Conservation (phyloP, 2,113 vertebrate genomes). For the Platycercus adscitus region DNA sequence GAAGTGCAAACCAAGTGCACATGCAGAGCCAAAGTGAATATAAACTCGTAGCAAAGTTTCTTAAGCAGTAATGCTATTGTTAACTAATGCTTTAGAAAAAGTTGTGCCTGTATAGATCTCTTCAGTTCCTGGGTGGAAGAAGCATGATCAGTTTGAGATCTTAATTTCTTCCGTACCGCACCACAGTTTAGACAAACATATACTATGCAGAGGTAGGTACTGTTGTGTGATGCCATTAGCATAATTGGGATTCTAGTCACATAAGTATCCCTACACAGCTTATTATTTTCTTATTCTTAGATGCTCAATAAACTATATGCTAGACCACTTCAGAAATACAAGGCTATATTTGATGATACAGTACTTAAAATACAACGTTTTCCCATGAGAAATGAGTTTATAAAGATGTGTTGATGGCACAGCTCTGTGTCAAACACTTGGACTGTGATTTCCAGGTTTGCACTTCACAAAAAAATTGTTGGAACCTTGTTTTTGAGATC, state of each 20-base stretch:
- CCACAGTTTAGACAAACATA: background rate
- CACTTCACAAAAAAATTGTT: background rate
- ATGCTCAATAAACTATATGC: background rate
- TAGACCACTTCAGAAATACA: background rate
- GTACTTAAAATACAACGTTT: background rate
- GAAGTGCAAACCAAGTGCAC: background rate
- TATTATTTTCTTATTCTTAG: background rate
- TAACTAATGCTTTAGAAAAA: background rate
- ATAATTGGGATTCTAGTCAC: background rate
- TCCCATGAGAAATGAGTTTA: background rate
- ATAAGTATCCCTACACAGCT: background rate
- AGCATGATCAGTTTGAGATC: background rate
- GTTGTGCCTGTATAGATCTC: background rate
- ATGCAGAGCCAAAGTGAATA: background rate
- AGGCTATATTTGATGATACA: background rate
- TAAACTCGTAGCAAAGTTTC: background rate
- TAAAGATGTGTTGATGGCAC: background rate
- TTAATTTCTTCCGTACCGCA: background rate
- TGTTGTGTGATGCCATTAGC: background rate
- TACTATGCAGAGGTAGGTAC: background rate
- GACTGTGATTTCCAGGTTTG: background rate
- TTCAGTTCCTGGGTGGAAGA: background rate
- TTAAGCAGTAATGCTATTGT: background rate
- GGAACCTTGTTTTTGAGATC: background rate
- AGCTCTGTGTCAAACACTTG: background rate